These are phyloP conservation scores for Trinorchestia longiramus DNA, from an alignment of 1,140 invertebrate species.

Conservation along the genomic window DNA sequence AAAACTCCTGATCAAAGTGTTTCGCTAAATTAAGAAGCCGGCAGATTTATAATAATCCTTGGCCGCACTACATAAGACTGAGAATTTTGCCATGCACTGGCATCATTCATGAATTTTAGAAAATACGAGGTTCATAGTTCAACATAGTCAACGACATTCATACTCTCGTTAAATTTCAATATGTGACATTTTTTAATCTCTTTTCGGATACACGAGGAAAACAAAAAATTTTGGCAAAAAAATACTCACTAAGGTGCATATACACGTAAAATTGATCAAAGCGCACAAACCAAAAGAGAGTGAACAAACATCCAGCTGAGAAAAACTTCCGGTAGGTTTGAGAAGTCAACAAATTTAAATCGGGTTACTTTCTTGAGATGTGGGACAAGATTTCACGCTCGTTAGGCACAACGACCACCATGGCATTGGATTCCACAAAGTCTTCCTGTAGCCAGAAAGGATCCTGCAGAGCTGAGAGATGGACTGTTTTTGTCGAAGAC, in stretches of 20 bases:
- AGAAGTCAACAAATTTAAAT: not conserved
- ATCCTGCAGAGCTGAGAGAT: not conserved
- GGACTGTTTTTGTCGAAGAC: conserved; percentile 3
- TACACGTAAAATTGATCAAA: not conserved
- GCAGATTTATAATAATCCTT: not conserved
- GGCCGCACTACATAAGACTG: not conserved
- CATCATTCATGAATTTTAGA: not conserved
- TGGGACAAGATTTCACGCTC: conserved; percentile 41
- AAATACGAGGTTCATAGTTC: not conserved
- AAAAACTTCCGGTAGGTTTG: not conserved
- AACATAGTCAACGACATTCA: too few species aligned
- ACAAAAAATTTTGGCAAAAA: not conserved
- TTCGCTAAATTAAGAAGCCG: not conserved
- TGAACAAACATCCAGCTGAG: not conserved
- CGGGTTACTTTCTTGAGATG: not conserved
- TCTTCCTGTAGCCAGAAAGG: conserved; percentile 23
- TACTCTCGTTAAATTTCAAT: not conserved
- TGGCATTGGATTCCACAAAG: not conserved
- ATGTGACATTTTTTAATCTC: not conserved
- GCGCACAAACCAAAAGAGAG: not conserved
- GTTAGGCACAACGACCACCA: not conserved
- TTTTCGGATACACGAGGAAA: not conserved
- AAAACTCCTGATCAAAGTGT: not conserved
- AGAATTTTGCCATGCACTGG: not conserved
- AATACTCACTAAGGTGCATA: not conserved